Percentiles rank a stretch among this genome's conserved stretches.
Evolutionary conservation across 1,140 invertebrate species (phyloP).

Genomic region (Drosophila bifasciata): DNA sequence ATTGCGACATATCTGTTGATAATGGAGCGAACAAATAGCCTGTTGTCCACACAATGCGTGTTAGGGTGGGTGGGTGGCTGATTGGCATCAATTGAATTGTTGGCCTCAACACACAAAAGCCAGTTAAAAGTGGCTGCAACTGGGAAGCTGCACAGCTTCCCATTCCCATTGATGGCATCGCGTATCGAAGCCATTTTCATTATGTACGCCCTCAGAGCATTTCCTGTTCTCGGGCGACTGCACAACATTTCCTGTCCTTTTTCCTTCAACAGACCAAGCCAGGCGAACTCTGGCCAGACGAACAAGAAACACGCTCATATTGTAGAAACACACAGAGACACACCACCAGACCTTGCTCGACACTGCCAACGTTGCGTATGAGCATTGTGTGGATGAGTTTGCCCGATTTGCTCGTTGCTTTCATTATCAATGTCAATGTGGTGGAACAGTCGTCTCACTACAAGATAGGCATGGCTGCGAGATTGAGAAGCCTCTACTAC

Average conservation of each 20-base stretch:
- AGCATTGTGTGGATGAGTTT: slow-evolving; percentile 33
- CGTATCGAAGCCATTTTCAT: slow-evolving; percentile 2
- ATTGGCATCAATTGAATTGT: slow-evolving; percentile 30
- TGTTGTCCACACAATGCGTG: background rate
- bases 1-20: background rate
- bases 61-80: background rate
- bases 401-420: slow-evolving; percentile 48
- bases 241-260: slow-evolving; percentile 31
- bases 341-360: slow-evolving; percentile 40
- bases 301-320: background rate
- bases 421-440: slow-evolving; percentile 72
- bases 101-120: background rate
- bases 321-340: slow-evolving; percentile 13
- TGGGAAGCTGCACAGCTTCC: slow-evolving; percentile 2
- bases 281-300: slow-evolving; percentile 2
- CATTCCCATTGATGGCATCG: background rate
- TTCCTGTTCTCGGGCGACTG: slow-evolving; percentile 21
- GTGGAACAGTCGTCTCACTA: slow-evolving; percentile 16
- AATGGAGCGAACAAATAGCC: slow-evolving; percentile 17
- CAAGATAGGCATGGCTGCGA: background rate
- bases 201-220: slow-evolving; percentile 15
- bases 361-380: slow-evolving; percentile 55
- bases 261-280: background rate
- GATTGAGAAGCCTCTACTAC: background rate
- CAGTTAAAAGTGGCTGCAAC: background rate